Evolutionary conservation across 2,113 vertebrate species (phyloP), one percentile per base, ranked within the genome.

Genomic region (Erinaceus europaeus): DNA sequence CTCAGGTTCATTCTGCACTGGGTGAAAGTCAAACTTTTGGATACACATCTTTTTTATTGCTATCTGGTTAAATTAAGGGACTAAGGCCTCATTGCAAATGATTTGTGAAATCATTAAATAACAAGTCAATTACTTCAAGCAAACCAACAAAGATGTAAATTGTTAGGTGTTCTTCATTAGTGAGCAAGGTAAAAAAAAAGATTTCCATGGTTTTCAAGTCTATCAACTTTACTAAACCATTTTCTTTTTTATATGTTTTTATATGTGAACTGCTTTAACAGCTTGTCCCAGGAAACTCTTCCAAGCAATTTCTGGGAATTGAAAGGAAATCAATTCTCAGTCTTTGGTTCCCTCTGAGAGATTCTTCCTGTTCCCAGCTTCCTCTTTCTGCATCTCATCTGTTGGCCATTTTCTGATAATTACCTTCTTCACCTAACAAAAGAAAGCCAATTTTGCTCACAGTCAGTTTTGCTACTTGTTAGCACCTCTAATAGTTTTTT

Each of bases 141-240:
- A 93, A 87, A 17, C 94, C 94, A 95, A 75, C n/a, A n/a, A n/a
- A n/a, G n/a, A n/a, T 73, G 67, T 91, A 71, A 86, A 85, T 85
- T 86, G 76, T 85, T 85, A 96, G 89, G 79, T 94, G 75, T 86
- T 95, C 88, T 92, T 93, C 84, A 84, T 77, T 93, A 91, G 92
- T 94, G 73, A 83, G 21, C 40, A 89, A 88, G 46, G 52, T 75
- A 55, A 72, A 5, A 17, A 71, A 67, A 69, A 34, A 12, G 34
- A 73, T 75, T 48, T 74, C 15, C 25, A 32, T n/a, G 27, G 4
- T 62, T 44, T 74, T 57, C 27, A 44, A 12, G 40, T 67, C 50
- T 84, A 86, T 29, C 77, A 90, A 4, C 82, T 84, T 84, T 72
- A 86, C 29, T 46, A 59, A 72, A 90, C 73, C 55, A 14, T 18